Percentiles rank a stretch among this genome's conserved stretches.
Evolutionary conservation across 2,888 invertebrate genomes (phyloP).

Genomic region (Andrena hattorfiana): DNA sequence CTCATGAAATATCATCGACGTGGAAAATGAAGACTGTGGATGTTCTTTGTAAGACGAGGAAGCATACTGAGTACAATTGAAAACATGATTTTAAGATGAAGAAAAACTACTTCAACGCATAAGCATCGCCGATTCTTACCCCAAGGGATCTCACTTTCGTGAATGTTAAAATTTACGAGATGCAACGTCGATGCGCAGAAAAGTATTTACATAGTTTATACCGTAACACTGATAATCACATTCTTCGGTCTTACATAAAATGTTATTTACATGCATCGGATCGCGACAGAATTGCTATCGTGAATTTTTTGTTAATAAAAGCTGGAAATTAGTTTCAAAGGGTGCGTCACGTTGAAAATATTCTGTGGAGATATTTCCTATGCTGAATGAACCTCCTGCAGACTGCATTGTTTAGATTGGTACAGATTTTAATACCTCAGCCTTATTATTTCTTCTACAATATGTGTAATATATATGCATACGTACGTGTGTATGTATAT

Average conservation of each 20-base stretch:
- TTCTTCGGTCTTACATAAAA: slow-evolving; percentile 24
- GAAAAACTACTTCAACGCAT: slow-evolving; percentile 1
- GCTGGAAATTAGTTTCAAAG: not conserved
- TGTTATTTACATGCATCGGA: slow-evolving; percentile 1
- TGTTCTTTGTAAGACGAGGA: not conserved
- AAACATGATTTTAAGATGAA: slow-evolving; percentile 3
- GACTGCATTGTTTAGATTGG: slow-evolving; percentile 56
- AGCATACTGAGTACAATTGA: not conserved
- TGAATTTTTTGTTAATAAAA: slow-evolving; percentile 2
- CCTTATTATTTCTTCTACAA: slow-evolving; percentile 59
- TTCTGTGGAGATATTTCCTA: slow-evolving; percentile 8
- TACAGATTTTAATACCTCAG: slow-evolving; percentile 74
- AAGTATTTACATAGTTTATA: slow-evolving; percentile 25
- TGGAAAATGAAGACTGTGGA: not conserved
- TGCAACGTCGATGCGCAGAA: slow-evolving; percentile 13
- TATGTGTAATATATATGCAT: slow-evolving; percentile 37
- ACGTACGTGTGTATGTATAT: slow-evolving; percentile 24
- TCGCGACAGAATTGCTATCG: not conserved
- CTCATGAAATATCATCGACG: not conserved
- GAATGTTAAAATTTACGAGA: slow-evolving; percentile 10
- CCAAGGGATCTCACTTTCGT: not conserved
- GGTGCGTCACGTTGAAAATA: not conserved
- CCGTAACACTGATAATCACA: slow-evolving; percentile 20
- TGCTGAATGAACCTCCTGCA: slow-evolving; percentile 34
- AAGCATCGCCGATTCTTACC: slow-evolving; percentile 14